Evolutionary conservation across 2,888 invertebrate species (phyloP), one percentile per base, ranked within the genome.

Genomic region (Drosophila pseudotakahashii): DNA sequence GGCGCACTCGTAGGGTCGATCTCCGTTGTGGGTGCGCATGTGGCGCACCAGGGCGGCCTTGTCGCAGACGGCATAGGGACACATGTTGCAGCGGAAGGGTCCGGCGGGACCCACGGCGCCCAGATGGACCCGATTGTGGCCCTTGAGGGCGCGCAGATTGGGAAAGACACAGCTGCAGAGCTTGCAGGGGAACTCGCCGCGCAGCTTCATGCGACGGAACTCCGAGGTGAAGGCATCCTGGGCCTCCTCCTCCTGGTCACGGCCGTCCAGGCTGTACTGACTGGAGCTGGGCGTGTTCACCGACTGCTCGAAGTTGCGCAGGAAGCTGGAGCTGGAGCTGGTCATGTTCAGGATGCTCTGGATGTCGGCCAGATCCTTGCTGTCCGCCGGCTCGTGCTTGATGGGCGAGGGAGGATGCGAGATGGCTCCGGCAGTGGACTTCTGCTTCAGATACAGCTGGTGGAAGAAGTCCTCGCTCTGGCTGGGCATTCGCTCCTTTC

Each of bases 1-100:
- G 0, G 96, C 95, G 90, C 98, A 99, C 91, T 98, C 97, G 90
- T 97, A 98, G 0, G 98, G 98, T 11, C 98, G 94, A 86, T 98
- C 98, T 0, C 98, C 98, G 89, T 98, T 98, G 92, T 98, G 98
- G 0, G 97, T 97, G 45, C 98, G 94, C 94, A 98, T 96, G 89
- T 98, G 98, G 19, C 98, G 95, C 9, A 97, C 96, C 53, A 99
- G 92, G 3, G 98, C 97, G 19, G 97, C 97, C 92, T 98, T 98
- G 90, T 98, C 98, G 69, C 92, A 91, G 41, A 96, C 94, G 1
- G 96, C 95, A 92, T 97, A 98, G 1, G 96, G 95, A 79, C 98
- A 98, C 95, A 98, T 96, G 91, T 98, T 97, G 93, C 98, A 98
- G 57, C 96, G 95, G 91, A 97, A 98, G 1, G 97, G 97, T 1